A percentile compares a stretch with the other conserved stretches of the same genome.
Conservation (phyloP, 2,797 vertebrate species). For the Mormyrops attenuatus region DNA sequence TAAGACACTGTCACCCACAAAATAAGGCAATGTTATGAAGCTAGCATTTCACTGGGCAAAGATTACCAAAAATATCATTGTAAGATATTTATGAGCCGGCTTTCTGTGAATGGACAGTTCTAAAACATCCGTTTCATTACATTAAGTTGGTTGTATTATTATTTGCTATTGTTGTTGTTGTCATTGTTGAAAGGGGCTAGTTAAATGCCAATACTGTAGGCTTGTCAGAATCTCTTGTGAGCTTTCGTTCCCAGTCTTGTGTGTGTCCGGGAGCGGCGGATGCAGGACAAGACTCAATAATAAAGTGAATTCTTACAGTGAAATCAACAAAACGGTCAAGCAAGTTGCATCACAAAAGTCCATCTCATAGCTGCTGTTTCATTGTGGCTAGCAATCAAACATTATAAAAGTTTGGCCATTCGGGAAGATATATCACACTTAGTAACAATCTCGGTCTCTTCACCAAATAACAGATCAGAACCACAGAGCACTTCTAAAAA, state of each 20-base stretch:
- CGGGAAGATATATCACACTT: slow-evolving; percentile 36
- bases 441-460: slow-evolving; percentile 44
- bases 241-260: background rate
- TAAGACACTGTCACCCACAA: background rate
- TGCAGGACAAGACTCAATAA: background rate
- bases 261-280: background rate
- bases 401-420: slow-evolving; percentile 27
- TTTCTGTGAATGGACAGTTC: background rate
- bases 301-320: background rate
- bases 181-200: background rate
- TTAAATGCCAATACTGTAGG: background rate
- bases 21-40: background rate
- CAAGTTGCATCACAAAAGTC: slow-evolving; percentile 33
- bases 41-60: background rate
- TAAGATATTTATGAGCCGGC: background rate
- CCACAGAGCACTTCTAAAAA: background rate
- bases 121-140: background rate
- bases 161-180: background rate
- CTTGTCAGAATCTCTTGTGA: slow-evolving; percentile 4
- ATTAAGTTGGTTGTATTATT: background rate
- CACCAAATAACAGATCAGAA: slow-evolving; percentile 44
- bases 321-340: slow-evolving; percentile 28
- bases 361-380: background rate
- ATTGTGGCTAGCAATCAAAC: slow-evolving; percentile 18
- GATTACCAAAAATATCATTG: background rate